Evolutionary conservation across 1,140 invertebrate genomes (phyloP), one percentile per base, ranked within the genome.

Genomic region (Spodoptera litura): DNA sequence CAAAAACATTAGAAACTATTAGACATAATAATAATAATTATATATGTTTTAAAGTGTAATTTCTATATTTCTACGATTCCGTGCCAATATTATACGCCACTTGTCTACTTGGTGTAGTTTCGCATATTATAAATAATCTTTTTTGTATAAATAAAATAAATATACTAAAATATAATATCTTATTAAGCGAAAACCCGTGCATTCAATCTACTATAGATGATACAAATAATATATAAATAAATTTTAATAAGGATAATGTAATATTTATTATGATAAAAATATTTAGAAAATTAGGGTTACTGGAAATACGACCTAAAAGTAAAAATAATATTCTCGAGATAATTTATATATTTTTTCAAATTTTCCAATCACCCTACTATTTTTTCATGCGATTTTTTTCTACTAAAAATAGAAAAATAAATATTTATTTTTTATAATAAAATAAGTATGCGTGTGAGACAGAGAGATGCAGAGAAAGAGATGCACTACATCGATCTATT

Each of bases 401-500:
- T 77, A 77, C 20, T 20, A 20, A 20, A 20, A 20, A 20, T 20
- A 56, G 38, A 52, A 77, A 68, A 77, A 77, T 38, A 15, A 52
- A 61, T 62, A 53, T 53, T 51, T 53, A 31, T 44, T 56, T 52
- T 72, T 44, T 53, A 27, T 27, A 6, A 31, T 70, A 52, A 70
- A 70, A 70, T 70, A 53, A 70, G 66, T 89, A 86, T 88, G 87
- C 85, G 90, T 90, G 90, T 88, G 91, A 90, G 89, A 86, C 81
- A 93, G 88, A 93, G 85, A 93, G 90, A 92, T 90, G 88, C 87
- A 91, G 85, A 93, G 86, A 93, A 59, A 91, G 87, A 93, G 89
- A 89, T 91, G 90, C 88, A 91, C 92, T 93, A 93, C 91, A 93
- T 93, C 89, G 88, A 93, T 93, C 90, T 87, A 91, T 88, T 91